These are phyloP conservation scores for Rhimphoctona megacephalus DNA, from an alignment of 2,888 invertebrate genomes.

Conservation along the genomic window DNA sequence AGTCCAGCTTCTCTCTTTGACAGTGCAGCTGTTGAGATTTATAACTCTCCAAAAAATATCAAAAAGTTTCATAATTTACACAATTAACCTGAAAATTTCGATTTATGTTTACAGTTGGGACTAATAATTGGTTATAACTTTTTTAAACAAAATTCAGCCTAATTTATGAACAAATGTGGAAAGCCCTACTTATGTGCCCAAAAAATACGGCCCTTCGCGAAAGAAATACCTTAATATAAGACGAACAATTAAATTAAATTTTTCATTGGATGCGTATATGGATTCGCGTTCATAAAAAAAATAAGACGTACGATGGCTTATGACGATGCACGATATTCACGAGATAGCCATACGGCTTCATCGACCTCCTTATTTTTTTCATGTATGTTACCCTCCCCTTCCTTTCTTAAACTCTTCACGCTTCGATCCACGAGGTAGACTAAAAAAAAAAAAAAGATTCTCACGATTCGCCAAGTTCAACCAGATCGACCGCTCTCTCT, in stretches of 20 bases:
- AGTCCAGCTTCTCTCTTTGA: no score
- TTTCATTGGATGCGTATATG: background rate
- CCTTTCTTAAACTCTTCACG: slow-evolving; percentile 31
- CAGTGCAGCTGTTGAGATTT: no score
- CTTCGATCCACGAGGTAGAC: slow-evolving; percentile 43
- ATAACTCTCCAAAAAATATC: no score
- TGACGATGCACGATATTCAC: slow-evolving; percentile 48
- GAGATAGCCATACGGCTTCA: slow-evolving; percentile 65
- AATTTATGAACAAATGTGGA: no score
- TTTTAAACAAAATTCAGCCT: no score
- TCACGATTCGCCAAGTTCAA: slow-evolving; percentile 54
- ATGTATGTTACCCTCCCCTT: slow-evolving; percentile 18
- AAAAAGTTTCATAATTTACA: no score
- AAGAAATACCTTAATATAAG: no score
- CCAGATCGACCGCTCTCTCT: slow-evolving; percentile 56
- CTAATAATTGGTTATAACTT: no score
- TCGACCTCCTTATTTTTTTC: slow-evolving; percentile 61
- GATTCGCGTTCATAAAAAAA: background rate
- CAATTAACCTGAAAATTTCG: no score
- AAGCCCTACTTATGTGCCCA: no score
- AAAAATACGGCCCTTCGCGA: no score
- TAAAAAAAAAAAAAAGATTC: slow-evolving; percentile 44
- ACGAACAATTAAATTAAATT: background rate
- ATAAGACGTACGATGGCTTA: slow-evolving; percentile 43
- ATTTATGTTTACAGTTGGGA: no score